These are phyloP conservation scores for Ceratitis capitata DNA, from an alignment of 1,140 invertebrate genomes.

Conservation along the genomic window DNA sequence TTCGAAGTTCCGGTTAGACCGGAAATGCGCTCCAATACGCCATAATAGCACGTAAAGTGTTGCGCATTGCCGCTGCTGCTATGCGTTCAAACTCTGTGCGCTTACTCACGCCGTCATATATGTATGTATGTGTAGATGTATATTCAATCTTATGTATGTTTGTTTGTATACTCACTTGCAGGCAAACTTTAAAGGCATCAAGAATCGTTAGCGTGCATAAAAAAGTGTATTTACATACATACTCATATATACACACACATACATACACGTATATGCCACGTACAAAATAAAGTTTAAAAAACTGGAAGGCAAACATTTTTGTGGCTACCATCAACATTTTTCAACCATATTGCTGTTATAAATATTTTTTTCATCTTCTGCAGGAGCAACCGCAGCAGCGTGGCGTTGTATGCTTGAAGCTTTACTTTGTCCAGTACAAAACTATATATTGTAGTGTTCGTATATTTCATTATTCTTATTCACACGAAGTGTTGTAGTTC, in stretches of 20 bases:
- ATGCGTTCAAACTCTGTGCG: not conserved
- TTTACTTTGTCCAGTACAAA: not conserved
- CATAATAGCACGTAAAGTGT: slow-evolving; percentile 30
- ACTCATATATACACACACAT: not conserved
- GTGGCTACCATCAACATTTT: slow-evolving; percentile 2
- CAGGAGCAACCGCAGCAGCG: not conserved
- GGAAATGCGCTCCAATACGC: slow-evolving; percentile 1
- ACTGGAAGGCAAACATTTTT: not conserved
- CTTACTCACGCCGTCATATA: not conserved
- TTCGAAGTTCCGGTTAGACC: slow-evolving; percentile 19
- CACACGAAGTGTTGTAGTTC: too few relatives aligned
- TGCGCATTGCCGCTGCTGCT: slow-evolving; percentile 5
- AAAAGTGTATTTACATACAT: too few relatives aligned
- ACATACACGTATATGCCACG: not conserved
- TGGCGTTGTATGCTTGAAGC: not conserved
- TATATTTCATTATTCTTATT: too few relatives aligned
- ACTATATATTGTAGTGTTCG: too few relatives aligned
- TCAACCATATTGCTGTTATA: not conserved
- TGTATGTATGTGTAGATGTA: not conserved
- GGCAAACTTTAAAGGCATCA: not conserved
- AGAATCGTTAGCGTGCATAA: not conserved
- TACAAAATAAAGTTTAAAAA: not conserved
- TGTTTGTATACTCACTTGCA: too few relatives aligned
- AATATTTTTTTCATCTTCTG: too few relatives aligned
- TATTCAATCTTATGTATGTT: too few relatives aligned